phyloP scores from a whole-genome alignment of 1,140 invertebrate genomes.

The Agrilus planipennis region DNA sequence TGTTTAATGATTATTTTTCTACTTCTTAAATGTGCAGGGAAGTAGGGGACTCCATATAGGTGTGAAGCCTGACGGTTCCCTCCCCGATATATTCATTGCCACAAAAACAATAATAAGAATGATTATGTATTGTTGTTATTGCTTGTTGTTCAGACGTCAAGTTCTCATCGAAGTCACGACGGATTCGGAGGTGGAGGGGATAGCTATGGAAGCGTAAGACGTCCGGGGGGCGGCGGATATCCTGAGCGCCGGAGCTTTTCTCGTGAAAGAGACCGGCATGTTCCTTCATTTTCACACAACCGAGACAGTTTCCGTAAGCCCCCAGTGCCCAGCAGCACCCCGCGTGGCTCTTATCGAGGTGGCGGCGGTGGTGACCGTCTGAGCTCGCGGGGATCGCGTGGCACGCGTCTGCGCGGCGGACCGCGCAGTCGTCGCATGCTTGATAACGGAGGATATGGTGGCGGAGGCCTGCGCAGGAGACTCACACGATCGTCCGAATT shows the following conservation, averaged over 20 bases:
- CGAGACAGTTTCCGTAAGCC: constrained; percentile 31
- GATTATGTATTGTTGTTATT: no score
- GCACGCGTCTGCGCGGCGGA: constrained; percentile 19
- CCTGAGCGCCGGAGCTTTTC: constrained; percentile 29
- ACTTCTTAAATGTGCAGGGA: no score
- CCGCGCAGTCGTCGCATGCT: constrained; percentile 21
- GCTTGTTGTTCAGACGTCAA: constrained; percentile 26
- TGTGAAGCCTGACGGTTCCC: constrained; percentile 10
- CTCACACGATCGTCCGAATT: constrained; percentile 23
- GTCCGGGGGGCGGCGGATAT: constrained; percentile 19
- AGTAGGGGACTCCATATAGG: no score
- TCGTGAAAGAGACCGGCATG: constrained; percentile 21
- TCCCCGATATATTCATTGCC: no score
- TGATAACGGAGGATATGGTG: no score
- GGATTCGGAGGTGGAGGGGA: constrained; percentile 19
- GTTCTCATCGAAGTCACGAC: constrained; percentile 26
- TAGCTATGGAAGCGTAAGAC: constrained; percentile 13
- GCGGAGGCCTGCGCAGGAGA: constrained; percentile 18
- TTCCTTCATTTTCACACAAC: constrained; percentile 16
- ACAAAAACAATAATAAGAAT: no score
- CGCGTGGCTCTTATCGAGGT: constrained; percentile 26
- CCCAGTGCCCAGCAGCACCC: constrained; percentile 15
- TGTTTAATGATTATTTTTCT: no score
- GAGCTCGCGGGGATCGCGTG: constrained; percentile 22
- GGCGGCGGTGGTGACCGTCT: no score